phyloP scores from a whole-genome alignment of 2,797 vertebrate species.

The Mormyrops boulengeri region DNA sequence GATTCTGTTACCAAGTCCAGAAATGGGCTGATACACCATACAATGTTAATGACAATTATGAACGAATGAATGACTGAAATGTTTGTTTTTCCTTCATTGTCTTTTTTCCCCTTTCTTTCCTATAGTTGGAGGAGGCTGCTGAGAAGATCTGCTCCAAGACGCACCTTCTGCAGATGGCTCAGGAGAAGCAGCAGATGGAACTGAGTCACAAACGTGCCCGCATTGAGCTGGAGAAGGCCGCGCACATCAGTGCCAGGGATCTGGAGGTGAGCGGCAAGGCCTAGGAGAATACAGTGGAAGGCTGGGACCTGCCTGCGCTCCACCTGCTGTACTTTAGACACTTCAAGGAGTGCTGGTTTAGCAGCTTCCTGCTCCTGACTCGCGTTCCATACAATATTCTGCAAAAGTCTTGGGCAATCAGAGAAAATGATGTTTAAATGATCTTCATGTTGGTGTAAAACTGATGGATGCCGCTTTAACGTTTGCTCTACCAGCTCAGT shows the following conservation, averaged over 20 bases:
- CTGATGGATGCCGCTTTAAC: background rate
- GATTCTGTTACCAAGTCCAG: background rate
- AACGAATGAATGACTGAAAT: background rate
- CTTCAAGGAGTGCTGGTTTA: background rate
- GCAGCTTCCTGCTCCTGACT: background rate
- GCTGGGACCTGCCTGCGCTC: too few species aligned
- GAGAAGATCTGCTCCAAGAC: constrained; percentile 75
- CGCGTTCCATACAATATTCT: background rate
- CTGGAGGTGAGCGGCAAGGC: constrained; percentile 66
- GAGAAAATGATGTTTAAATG: background rate
- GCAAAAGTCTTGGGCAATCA: background rate
- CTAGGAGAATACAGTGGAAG: background rate
- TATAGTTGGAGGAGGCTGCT: constrained; percentile 79
- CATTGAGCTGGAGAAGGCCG: constrained; percentile 83
- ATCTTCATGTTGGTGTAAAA: background rate
- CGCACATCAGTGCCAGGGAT: constrained; percentile 70
- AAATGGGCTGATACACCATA: background rate
- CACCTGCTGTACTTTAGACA: too few species aligned
- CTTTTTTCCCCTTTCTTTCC: background rate
- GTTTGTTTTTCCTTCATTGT: background rate
- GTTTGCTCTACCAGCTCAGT: background rate
- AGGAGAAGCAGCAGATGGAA: constrained; percentile 94
- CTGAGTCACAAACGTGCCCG: constrained; percentile 90
- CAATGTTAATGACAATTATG: background rate
- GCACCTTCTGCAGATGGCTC: constrained; percentile 76